phyloP scores from a whole-genome alignment of 2,113 vertebrate genomes.

The Saguinus imperator region DNA sequence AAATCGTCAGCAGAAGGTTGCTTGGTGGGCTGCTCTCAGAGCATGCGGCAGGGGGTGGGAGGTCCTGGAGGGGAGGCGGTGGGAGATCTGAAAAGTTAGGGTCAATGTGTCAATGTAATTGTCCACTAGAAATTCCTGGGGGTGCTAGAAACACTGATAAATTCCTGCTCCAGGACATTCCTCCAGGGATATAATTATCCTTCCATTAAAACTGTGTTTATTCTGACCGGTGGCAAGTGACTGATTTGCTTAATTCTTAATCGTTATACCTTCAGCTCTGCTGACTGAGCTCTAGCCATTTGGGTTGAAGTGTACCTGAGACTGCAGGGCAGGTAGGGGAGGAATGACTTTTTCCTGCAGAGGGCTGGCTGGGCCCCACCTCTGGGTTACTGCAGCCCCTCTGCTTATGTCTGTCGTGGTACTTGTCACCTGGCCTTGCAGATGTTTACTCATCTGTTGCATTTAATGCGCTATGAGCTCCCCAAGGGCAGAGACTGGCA shows the following conservation, averaged over 20 bases:
- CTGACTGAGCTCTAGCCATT: slow-evolving; percentile 24
- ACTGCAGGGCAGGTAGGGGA: neutral
- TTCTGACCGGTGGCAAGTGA: slow-evolving; percentile 27
- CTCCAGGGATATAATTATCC: neutral
- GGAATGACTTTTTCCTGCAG: neutral
- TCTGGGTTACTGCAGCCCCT: neutral
- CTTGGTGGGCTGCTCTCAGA: neutral
- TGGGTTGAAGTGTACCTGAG: neutral
- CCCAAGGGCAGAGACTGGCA: neutral
- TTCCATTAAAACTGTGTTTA: slow-evolving; percentile 13
- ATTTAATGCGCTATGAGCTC: neutral
- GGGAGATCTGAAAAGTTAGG: neutral
- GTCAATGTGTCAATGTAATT: neutral
- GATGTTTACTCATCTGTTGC: neutral
- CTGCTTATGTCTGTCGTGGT: neutral
- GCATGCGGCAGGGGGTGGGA: neutral
- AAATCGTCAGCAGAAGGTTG: neutral
- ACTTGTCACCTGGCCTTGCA: neutral
- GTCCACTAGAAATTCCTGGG: slow-evolving; percentile 1
- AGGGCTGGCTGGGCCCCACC: neutral
- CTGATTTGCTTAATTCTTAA: slow-evolving; percentile 39
- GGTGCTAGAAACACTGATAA: neutral
- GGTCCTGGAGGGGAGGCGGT: neutral
- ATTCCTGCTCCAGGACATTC: neutral
- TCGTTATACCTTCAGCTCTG: neutral